Evolutionary conservation across 53 echinoderm and acorn worm genomes (phyloP), one percentile per base, ranked within the genome.

Genomic region (Arbacia lixula): DNA sequence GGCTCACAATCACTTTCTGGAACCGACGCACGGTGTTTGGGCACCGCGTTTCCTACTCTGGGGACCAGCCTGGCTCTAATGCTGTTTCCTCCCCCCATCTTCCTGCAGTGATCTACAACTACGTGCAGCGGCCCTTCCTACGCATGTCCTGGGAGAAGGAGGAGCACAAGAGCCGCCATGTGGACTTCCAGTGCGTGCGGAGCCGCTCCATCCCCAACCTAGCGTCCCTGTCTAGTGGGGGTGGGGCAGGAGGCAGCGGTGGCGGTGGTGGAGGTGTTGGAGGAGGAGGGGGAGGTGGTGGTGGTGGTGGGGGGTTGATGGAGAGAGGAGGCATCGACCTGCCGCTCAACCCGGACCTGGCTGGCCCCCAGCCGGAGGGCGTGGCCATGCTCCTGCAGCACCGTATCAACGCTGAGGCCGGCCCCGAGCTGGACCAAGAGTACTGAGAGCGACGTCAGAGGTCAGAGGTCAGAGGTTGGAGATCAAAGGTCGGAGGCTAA

Each of bases 91-190:
- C 14, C 46, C 46, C 46, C 14, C 46, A 46, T 10, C 46, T 14
- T 31, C 57, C 36, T 53, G 51, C 89, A 93, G 93, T 93, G 40
- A 94, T 96, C 82, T 97, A 97, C 86, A 97, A 97, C 85, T 97
- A 97, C 53, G 98, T 97, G 30, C 94, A 94, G 78, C 73, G 94
- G 35, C 94, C 98, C 30, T 97, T 97, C 60, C 77, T 97, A 66
- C 94, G 94, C 37, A 94, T 97, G 93, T 97, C 98, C 0, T 97
- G 98, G 98, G 98, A 97, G 90, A 97, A 97, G 46, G 98, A 97
- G 68, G 98, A 97, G 84, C 90, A 92, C 80, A 94, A 92, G 86
- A 94, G 94, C 62, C 56, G 98, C 6, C 98, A 97, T 60, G 98
- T 97, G 2, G 98, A 97, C 88, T 97, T 97, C 88, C 98, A 97